Evolutionary conservation across 2,113 vertebrate species (phyloP).

Genomic region (Chionomys nivalis): DNA sequence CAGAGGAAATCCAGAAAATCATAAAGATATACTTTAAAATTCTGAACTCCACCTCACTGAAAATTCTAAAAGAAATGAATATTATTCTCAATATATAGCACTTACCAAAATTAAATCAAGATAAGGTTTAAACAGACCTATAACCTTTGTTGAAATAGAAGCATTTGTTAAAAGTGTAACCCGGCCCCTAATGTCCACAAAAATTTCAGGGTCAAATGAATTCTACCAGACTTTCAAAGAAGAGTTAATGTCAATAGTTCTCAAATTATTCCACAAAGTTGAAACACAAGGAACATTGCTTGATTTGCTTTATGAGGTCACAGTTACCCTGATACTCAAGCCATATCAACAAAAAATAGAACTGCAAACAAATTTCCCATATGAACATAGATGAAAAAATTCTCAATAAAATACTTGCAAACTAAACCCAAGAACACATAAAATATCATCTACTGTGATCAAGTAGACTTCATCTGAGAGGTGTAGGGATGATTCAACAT

Average conservation of each 20-base stretch:
- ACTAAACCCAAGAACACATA: neutral
- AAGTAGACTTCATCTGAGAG: neutral
- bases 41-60: neutral
- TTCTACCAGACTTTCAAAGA: neutral
- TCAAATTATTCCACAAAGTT: neutral
- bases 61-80: neutral
- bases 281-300: neutral
- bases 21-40: neutral
- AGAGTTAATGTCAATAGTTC: neutral
- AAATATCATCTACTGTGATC: neutral
- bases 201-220: neutral
- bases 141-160: neutral
- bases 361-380: neutral
- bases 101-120: neutral
- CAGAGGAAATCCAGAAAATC: neutral
- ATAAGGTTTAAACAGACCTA: neutral
- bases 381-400: neutral
- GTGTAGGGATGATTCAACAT: neutral
- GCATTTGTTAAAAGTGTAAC: neutral
- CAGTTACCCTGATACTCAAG: neutral
- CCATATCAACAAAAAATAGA: neutral
- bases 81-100: neutral
- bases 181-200: neutral
- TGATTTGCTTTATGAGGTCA: neutral
- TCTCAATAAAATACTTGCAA: neutral